Conservation (phyloP, 2,113 vertebrate species). For the Atrichornis clamosus region DNA sequence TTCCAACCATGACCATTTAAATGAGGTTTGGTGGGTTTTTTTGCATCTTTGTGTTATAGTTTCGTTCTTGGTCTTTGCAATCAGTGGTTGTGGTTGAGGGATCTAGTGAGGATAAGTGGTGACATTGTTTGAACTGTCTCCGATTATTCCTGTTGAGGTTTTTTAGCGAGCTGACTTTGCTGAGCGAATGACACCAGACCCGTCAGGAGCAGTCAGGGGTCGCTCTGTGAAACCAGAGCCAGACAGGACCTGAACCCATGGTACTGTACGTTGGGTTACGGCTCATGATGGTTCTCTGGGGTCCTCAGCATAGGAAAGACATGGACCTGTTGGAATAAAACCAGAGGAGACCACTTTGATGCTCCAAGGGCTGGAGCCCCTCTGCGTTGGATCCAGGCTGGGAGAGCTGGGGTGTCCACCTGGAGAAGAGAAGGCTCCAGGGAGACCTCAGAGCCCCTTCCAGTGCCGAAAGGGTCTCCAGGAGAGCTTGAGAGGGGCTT, state of each 20-base stretch:
- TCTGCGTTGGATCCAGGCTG: neutral
- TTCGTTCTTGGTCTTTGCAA: neutral
- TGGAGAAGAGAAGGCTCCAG: neutral
- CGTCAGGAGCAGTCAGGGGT: neutral
- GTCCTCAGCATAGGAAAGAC: rapidly evolving
- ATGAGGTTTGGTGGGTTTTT: neutral
- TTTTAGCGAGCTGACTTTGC: rapidly evolving
- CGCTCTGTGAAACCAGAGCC: neutral
- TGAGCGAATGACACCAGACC: rapidly evolving
- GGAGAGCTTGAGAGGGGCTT: neutral
- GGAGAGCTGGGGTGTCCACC: neutral
- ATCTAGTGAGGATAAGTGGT: neutral
- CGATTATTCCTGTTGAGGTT: neutral
- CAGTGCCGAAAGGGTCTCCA: neutral
- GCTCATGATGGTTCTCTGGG: neutral
- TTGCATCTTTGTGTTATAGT: neutral
- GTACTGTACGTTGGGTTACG: rapidly evolving
- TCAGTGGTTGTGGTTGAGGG: neutral
- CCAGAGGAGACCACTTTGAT: neutral
- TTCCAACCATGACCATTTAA: neutral
- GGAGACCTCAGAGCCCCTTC: neutral
- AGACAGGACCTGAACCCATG: rapidly evolving
- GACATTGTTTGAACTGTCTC: neutral
- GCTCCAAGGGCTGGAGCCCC: neutral
- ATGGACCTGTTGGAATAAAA: neutral